Base-by-base conservation (phyloP, 2,888 invertebrate species). In the Nomada hirtipes region DNA sequence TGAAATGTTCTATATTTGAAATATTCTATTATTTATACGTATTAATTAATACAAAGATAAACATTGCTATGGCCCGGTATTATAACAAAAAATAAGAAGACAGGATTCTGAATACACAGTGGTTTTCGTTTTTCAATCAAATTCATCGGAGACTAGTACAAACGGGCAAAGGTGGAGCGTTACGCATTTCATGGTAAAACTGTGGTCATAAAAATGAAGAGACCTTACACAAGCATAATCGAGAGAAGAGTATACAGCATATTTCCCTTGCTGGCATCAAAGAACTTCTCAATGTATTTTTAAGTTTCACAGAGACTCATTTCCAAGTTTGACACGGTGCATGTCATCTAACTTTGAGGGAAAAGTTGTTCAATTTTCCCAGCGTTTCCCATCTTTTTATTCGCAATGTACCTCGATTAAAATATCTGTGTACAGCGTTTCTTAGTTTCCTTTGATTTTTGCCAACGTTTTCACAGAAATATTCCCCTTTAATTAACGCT, bases 351-450 rank as follows among this genome's bases (percentile, higher is more conserved):
- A 63, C 53, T 76, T 63, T 10, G 10, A 47, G 47, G 44, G 29
- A 47, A 71, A 71, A 70, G 29, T 76, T 55, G 52, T 70, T 47
- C 61, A 55, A 71, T 71, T 71, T 69, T 29, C 53, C 13, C 26
- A 44, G 44, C 60, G 26, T 69, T 69, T 26, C 26, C 44, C n/a
- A 4, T 60, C 7, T 52, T 36, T 57, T 69, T 42, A 42, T 42
- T 71, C n/a, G 50, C 50, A 15, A 52, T 18, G n/a, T 1, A 26
- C 26, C 50, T 74, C 57, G 55, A 57, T 60, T 52, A 52, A 75
- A 55, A 57, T 64, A 71, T 55, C 64, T 64, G 26, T 20, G n/a
- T 1, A n/a, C 7, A 52, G 15, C 15, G 15, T 57, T 50, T 13
- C 23, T 18, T 15, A n/a, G 18, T 52, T 65, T 15, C 18, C 18